Conservation (phyloP, 2,888 invertebrate genomes). For the Anticlea derivata region DNA sequence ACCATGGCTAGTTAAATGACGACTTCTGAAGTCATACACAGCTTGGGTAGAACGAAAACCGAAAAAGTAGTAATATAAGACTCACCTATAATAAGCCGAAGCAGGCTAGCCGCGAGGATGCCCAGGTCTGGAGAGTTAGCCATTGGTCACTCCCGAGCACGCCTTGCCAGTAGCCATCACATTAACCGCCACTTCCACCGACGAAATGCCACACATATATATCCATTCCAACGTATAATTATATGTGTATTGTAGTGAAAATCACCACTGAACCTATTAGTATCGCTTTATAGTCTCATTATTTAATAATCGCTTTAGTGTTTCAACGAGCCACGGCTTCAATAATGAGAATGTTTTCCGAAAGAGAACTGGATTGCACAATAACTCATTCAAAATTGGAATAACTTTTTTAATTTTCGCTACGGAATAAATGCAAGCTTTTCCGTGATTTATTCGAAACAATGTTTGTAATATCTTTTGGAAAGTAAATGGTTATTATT, state of each 20-base stretch:
- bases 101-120: slow-evolving; percentile 84
- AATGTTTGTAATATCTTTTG: slow-evolving; percentile 57
- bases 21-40: no score
- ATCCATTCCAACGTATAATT: slow-evolving; percentile 19
- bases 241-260: not conserved
- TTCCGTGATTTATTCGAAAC: slow-evolving; percentile 70
- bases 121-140: slow-evolving; percentile 85
- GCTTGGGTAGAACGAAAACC: no score
- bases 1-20: no score
- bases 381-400: slow-evolving; percentile 80
- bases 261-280: not conserved
- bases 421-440: slow-evolving; percentile 73
- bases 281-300: slow-evolving; percentile 13
- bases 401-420: slow-evolving; percentile 81
- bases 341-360: slow-evolving; percentile 49
- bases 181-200: slow-evolving; percentile 44
- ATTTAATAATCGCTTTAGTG: slow-evolving; percentile 24
- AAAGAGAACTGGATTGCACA: slow-evolving; percentile 65
- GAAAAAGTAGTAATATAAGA: slow-evolving; percentile 42
- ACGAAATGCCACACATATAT: slow-evolving; percentile 34
- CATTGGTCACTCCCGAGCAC: slow-evolving; percentile 76
- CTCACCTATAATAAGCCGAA: slow-evolving; percentile 86
- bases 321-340: slow-evolving; percentile 27
- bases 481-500: slow-evolving; percentile 47
- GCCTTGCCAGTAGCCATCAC: slow-evolving; percentile 70